A percentile compares a stretch with the other conserved stretches of the same genome.
phyloP scores from a whole-genome alignment of 2,113 vertebrate species.

The Arothron firmamentum region DNA sequence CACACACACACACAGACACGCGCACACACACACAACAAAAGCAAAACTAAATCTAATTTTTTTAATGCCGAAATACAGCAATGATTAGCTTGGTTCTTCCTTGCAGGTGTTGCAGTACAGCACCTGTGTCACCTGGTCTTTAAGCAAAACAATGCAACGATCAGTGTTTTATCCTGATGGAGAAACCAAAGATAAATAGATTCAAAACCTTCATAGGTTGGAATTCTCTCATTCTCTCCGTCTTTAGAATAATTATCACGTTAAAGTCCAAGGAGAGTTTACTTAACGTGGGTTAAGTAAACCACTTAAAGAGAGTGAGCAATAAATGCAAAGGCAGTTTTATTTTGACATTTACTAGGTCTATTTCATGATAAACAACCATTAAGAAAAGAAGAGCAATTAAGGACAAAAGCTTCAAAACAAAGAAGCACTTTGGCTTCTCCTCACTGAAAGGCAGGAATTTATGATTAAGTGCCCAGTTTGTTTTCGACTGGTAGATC shows the following conservation, averaged over 20 bases:
- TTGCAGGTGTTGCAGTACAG: background rate
- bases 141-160: too few relatives aligned
- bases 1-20: too few relatives aligned
- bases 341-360: conserved; percentile 50
- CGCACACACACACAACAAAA: too few relatives aligned
- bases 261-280: conserved; percentile 8
- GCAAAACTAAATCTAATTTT: too few relatives aligned
- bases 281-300: conserved; percentile 36
- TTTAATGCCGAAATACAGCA: too few relatives aligned
- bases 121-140: background rate
- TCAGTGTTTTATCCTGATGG: too few relatives aligned
- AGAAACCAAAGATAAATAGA: too few relatives aligned
- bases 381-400: conserved; percentile 62
- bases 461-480: conserved; percentile 70
- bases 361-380: conserved; percentile 55
- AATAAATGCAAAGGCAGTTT: conserved; percentile 41
- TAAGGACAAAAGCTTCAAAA: conserved; percentile 63
- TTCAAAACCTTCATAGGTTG: background rate
- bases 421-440: conserved; percentile 63
- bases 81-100: background rate
- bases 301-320: conserved; percentile 26
- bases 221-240: background rate
- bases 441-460: conserved; percentile 67
- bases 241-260: conserved; percentile 11
- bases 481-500: conserved; percentile 61